Evolutionary conservation across 2,797 vertebrate genomes (phyloP).

Genomic region (Ispidina picta): DNA sequence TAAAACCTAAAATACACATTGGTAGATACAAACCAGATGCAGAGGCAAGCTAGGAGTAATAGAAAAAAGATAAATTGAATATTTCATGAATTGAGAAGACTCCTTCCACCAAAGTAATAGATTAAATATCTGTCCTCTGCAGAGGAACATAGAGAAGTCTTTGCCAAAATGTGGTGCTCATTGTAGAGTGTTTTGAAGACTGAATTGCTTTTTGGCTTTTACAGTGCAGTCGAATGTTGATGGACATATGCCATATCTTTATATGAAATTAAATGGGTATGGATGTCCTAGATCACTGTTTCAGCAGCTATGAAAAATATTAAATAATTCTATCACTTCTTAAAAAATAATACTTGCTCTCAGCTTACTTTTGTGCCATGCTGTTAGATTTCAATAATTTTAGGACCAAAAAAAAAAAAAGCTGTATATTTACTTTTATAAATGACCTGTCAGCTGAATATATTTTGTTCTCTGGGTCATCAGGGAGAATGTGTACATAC

Average conservation of each 20-base stretch:
- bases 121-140: constrained; percentile 54
- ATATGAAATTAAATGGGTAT: constrained; percentile 35
- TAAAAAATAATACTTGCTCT: background rate
- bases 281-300: constrained; percentile 41
- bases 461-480: background rate
- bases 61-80: constrained; percentile 58
- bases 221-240: constrained; percentile 30
- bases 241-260: constrained; percentile 55
- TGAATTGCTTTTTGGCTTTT: constrained; percentile 60
- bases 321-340: constrained; percentile 24
- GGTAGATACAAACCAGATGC: constrained; percentile 63
- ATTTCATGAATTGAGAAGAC: constrained; percentile 55
- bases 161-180: constrained; percentile 67
- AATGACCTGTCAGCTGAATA: background rate
- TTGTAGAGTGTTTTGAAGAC: constrained; percentile 54
- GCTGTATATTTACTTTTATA: constrained; percentile 19
- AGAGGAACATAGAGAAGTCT: constrained; percentile 37
- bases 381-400: background rate
- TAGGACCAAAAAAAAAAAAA: background rate
- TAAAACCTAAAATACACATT: constrained; percentile 57
- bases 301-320: constrained; percentile 42
- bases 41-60: background rate
- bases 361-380: constrained; percentile 1
- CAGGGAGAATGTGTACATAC: background rate
- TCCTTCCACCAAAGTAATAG: constrained; percentile 36